Base-by-base conservation (phyloP, 2,113 vertebrate species). In the Lophura nycthemera region DNA sequence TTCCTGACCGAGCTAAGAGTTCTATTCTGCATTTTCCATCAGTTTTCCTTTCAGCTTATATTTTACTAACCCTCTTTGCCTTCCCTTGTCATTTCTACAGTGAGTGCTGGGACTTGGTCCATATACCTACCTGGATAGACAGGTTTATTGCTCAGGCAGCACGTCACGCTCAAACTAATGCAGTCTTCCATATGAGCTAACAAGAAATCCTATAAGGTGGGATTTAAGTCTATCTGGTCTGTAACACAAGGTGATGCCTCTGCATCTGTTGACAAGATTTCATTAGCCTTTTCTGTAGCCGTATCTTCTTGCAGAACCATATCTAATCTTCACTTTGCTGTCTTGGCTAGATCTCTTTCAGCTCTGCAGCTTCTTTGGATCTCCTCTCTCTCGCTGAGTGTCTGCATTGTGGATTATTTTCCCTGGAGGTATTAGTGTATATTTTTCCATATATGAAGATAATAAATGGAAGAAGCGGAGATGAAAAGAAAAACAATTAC, bases 381-480 rank as follows among this genome's bases (percentile, higher is more conserved):
- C 86, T 86, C 63, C 27, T 22, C 63, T 76, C 34, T 89, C 87
- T 90, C 71, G 19, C 71, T 59, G 83, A 88, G 42, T 30, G 56
- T 83, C 89, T 86, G 72, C 40, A 43, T 81, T 94, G 91, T 90
- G 96, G 85, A 81, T 95, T 95, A 81, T 96, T 88, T 95, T 95
- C 88, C 88, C 95, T 88, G 77, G 80, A 94, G 95, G 79, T 92
- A 93, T 94, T 93, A 96, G 96, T 77, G 81, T 93, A 42, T 95
- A 74, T 96, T 96, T 96, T 93, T 93, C 85, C 95, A 97, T 97
- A 95, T 96, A 95, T 96, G 96, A 95, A 94, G 95, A 86, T 91
- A 94, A 97, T 96, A 95, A 96, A 97, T 96, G 96, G 96, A 94
- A 97, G 97, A 96, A 93, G 63, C 36, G 24, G 82, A 88, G 84